Percentiles rank a stretch among this genome's conserved stretches.
Evolutionary conservation across 2,797 vertebrate species (phyloP).

Genomic region (Spinus pinus): DNA sequence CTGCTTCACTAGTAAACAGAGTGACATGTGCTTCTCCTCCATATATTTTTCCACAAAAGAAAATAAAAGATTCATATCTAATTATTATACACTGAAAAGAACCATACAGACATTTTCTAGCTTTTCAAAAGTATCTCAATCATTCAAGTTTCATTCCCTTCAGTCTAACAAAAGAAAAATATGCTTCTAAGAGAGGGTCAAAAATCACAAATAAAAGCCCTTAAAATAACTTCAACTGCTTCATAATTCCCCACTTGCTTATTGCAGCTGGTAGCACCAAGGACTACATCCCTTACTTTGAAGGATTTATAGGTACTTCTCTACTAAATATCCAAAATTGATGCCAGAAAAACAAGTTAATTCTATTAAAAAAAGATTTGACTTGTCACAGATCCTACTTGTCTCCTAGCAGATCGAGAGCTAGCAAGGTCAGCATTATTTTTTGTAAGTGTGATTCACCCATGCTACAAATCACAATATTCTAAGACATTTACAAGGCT

Average conservation of each 20-base stretch:
- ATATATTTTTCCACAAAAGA: not conserved
- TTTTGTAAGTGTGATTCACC: not conserved
- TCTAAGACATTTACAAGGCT: not conserved
- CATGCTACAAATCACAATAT: not conserved
- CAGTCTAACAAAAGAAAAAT: not conserved
- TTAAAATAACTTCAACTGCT: not conserved
- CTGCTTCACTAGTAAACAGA: not conserved
- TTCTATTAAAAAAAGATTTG: not conserved
- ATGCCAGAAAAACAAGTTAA: not conserved
- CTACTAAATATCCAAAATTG: not conserved
- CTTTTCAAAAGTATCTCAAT: not conserved
- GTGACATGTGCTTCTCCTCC: fast-evolving
- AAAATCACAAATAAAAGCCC: not conserved
- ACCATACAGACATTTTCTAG: not conserved
- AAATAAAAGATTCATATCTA: not conserved
- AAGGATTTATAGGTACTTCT: not conserved
- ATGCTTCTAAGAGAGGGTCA: not conserved
- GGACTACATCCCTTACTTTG: not conserved
- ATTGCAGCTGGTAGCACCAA: not conserved
- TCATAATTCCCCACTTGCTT: not conserved
- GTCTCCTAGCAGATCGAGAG: not conserved
- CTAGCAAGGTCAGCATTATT: not conserved
- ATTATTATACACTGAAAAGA: not conserved
- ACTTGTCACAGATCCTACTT: not conserved
- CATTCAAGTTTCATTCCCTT: not conserved